Conservation (phyloP, 1,140 invertebrate species). For the Mycetomoellerius zeteki region DNA sequence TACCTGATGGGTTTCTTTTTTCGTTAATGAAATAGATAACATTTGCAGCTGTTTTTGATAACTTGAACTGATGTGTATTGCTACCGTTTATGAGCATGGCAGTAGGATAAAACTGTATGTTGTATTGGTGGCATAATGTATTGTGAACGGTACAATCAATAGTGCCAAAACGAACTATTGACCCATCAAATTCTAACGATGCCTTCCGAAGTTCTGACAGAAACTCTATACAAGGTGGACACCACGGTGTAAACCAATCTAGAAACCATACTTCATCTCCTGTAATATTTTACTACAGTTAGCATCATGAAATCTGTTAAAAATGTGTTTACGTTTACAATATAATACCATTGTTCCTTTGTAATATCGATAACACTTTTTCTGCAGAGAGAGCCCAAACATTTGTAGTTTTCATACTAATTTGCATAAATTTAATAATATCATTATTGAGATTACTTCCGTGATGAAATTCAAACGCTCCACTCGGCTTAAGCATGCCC, state of each 20-base stretch:
- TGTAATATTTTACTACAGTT: constrained; percentile 70
- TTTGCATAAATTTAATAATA: constrained; percentile 90
- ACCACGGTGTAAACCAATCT: constrained; percentile 95
- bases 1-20: constrained; percentile 87
- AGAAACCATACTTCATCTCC: constrained; percentile 90
- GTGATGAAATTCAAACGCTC: constrained; percentile 91
- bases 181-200: constrained; percentile 87
- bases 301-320: constrained; percentile 2
- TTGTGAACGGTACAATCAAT: constrained; percentile 89
- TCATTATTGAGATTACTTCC: constrained; percentile 89
- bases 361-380: constrained; percentile 88
- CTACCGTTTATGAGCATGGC: constrained; percentile 91
- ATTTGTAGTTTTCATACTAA: constrained; percentile 89
- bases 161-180: constrained; percentile 90
- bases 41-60: constrained; percentile 88
- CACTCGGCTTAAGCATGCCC: constrained; percentile 90
- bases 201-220: constrained; percentile 92
- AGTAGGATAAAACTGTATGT: constrained; percentile 92
- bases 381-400: constrained; percentile 89
- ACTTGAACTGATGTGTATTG: constrained; percentile 88
- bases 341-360: constrained; percentile 80
- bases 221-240: constrained; percentile 93
- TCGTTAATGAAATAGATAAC: constrained; percentile 91
- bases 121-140: constrained; percentile 88
- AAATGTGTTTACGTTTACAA: not conserved